Evolutionary conservation across 2,888 invertebrate genomes (phyloP), one percentile per base, ranked within the genome.

Genomic region (Cyrtodaria siliqua): DNA sequence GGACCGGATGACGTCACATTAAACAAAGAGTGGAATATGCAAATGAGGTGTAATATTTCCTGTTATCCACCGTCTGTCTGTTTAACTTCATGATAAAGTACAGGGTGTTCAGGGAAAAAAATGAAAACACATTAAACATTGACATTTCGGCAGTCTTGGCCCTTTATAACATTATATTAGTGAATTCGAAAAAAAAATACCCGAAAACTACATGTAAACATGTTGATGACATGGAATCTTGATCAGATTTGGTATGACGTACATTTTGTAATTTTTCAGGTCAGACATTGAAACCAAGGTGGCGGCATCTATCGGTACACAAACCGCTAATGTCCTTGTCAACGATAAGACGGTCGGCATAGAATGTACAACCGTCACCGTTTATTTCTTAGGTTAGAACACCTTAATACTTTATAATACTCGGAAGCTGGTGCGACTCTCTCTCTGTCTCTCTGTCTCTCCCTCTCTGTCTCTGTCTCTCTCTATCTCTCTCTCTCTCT

Each of bases 331-430:
- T 47, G 53, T 85, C 1, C 63, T 78, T 3, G 70, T 74, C 0
- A 20, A 69, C 12, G 57, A 55, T 2, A 47, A 67, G 9, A 20
- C 14, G n/a, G 14, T 24, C 1, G 53, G 44, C 16, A 23, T 60
- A 18, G 50, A 57, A 23, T 83, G 83, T 61, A 82, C 75, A 33
- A 59, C 44, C 23, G 77, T 71, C 9, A 49, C 29, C 6, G 82
- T 86, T 1, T 80, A 80, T 56, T 82, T 86, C 52, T 40, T 82
- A 53, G 85, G 86, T 86, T 77, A 63, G 67, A 56, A 23, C 42
- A n/a, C 2, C 8, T 47, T 16, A 26, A 6, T 18, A 14, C 20
- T n/a, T 23, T 3, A 4, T 50, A 49, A 20, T 2, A 27, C 47
- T 18, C n/a, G 44, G 9, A 26, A 4, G 4, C 33, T 33, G 12